Base-by-base conservation (phyloP, 2,797 vertebrate genomes). In the Perodicticus potto region DNA sequence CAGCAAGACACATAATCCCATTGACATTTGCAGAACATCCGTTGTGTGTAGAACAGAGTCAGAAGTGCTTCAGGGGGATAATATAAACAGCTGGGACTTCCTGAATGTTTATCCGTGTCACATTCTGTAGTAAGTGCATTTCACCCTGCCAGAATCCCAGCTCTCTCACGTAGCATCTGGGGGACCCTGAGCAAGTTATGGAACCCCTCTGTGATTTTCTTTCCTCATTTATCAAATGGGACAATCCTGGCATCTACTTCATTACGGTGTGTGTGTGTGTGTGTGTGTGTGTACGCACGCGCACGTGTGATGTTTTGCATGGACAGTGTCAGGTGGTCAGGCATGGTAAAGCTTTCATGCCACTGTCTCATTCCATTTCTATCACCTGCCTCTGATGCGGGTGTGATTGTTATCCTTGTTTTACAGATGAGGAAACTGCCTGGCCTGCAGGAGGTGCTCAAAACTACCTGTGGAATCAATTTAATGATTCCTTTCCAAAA, bases 21-120 rank as follows among this genome's bases (percentile, higher is more conserved):
- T 27, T 94, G 93, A 55, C 78, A 90, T 69, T 97, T 94, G 63
- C 72, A 74, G 49, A 93, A 61, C 14, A 19, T 53, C 61, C 43
- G 2, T 10, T 20, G 43, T 19, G n/a, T 57, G 37, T 10, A 59
- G 55, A 94, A 17, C 83, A 43, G 55, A 32, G 49, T 55, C 29
- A 1, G 59, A 59, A 95, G n/a, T 53, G 86, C 65, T 95, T 93
- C 49, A 40, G 40, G 63, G 22, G 65, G 9, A 34, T 49, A 16
- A 84, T 70, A 86, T 57, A 91, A 93, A 76, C 12, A 91, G 69
- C 69, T 83, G 0, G 11, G 17, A 25, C 16, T 23, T 59, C 23
- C 2, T 27, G 25, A 49, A 29, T 59, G 76, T 67, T 81, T 70
- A 25, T 53, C 0, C 69, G 69, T 49, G 67, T 91, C 70, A 80